phyloP scores from a whole-genome alignment of 2,888 invertebrate species.

The Muscina levida region DNA sequence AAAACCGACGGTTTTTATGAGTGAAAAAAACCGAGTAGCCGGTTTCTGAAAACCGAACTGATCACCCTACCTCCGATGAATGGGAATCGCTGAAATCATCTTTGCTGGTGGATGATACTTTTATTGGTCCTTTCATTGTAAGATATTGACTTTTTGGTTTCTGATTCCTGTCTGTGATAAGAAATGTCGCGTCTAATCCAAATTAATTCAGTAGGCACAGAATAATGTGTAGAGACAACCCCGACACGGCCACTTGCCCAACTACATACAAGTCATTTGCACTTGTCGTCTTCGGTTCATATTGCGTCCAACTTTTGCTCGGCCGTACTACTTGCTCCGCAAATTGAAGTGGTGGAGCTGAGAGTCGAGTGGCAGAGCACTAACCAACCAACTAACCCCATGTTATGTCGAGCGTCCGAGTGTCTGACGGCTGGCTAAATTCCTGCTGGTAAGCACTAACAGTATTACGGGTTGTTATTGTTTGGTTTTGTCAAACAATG shows the following conservation, averaged over 20 bases:
- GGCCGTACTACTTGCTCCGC: neutral
- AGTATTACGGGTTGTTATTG: conserved; percentile 26
- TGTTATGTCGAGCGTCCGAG: conserved; percentile 22
- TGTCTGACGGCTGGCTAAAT: conserved; percentile 22
- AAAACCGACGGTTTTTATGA: no score
- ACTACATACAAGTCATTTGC: conserved; percentile 27
- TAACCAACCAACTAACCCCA: conserved; percentile 32
- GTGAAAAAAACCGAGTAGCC: no score
- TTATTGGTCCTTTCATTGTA: conserved; percentile 17
- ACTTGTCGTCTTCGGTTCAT: conserved; percentile 25
- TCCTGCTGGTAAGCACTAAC: conserved; percentile 22
- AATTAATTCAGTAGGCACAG: conserved; percentile 55
- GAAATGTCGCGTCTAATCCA: conserved; percentile 49
- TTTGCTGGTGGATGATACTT: neutral
- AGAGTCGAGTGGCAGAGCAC: conserved; percentile 2
- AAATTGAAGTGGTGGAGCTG: neutral
- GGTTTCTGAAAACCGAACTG: no score
- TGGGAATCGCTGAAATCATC: neutral
- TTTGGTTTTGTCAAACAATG: conserved; percentile 16
- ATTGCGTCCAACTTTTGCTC: neutral
- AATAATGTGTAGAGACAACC: conserved; percentile 34
- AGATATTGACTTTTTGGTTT: conserved; percentile 37
- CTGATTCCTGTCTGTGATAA: conserved; percentile 52
- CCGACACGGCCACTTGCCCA: conserved; percentile 18
- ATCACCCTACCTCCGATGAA: no score